These are phyloP conservation scores for Nomada flava DNA, from an alignment of 2,888 invertebrate species.

Conservation along the genomic window DNA sequence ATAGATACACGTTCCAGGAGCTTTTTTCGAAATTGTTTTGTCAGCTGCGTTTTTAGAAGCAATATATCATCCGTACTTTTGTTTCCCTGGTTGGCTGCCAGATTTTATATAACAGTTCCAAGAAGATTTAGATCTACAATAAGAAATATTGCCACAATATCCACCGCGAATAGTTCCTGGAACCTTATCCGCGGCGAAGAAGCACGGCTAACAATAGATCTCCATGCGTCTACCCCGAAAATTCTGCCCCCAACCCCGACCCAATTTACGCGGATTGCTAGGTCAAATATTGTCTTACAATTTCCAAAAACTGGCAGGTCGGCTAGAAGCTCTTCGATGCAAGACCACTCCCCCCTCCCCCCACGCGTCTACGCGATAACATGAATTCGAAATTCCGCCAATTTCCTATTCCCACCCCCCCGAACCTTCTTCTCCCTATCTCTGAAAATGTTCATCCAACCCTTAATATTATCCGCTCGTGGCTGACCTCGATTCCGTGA, in stretches of 20 bases:
- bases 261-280: neutral
- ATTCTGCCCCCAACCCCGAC: neutral
- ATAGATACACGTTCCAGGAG: no score
- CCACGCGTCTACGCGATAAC: neutral
- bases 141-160: neutral
- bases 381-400: conserved; percentile 11
- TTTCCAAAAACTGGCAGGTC: neutral
- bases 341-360: neutral
- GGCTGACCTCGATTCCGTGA: conserved; percentile 27
- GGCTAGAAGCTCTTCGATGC: neutral
- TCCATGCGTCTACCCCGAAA: neutral
- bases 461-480: conserved; percentile 17
- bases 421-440: no score
- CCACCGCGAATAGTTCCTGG: neutral
- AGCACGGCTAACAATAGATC: conserved; percentile 3
- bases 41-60: neutral
- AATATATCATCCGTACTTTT: neutral
- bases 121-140: conserved; percentile 3
- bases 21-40: neutral
- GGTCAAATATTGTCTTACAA: conserved; percentile 2
- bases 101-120: neutral
- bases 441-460: neutral
- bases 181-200: neutral
- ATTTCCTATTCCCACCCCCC: neutral
- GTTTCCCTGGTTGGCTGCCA: conserved; percentile 5